Conservation (phyloP, 2,113 vertebrate genomes). For the Oplegnathus fasciatus region DNA sequence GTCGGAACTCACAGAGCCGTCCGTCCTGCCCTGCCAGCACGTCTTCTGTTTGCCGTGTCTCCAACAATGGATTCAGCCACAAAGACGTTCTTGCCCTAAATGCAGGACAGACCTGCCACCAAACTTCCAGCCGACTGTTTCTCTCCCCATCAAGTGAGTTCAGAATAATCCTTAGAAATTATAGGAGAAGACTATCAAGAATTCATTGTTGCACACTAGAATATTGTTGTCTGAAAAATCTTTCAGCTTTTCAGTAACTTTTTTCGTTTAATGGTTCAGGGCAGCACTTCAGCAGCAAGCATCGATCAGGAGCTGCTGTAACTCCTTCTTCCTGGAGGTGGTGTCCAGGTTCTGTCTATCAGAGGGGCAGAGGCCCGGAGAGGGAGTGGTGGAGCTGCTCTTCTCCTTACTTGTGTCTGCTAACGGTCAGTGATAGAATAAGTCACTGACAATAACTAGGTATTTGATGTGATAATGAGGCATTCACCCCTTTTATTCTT, state of each 20-base stretch:
- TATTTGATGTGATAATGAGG: background rate
- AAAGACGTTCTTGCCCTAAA: slow-evolving; percentile 60
- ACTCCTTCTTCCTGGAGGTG: slow-evolving; percentile 86
- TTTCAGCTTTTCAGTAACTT: background rate
- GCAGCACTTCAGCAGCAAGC: slow-evolving; percentile 67
- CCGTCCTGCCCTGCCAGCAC: slow-evolving; percentile 80
- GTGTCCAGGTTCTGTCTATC: slow-evolving; percentile 84
- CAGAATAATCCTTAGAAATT: background rate
- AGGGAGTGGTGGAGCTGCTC: slow-evolving; percentile 82
- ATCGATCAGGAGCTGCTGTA: slow-evolving; percentile 72
- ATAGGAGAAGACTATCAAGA: background rate
- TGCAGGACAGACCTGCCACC: slow-evolving; percentile 65
- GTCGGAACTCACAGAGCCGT: slow-evolving; percentile 70
- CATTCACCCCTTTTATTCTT: background rate
- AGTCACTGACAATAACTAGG: too few relatives aligned
- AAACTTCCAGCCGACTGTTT: slow-evolving; percentile 66
- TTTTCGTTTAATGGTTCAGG: slow-evolving; percentile 49
- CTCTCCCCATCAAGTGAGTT: slow-evolving; percentile 67
- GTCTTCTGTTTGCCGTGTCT: slow-evolving; percentile 81
- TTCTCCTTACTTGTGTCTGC: slow-evolving; percentile 82
- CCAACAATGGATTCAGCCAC: background rate
- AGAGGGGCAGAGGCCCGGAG: slow-evolving; percentile 64
- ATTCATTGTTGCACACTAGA: background rate
- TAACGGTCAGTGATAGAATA: slow-evolving; percentile 64
- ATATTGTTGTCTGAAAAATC: background rate